phyloP scores from a whole-genome alignment of 2,888 invertebrate genomes.

The Oscheius sp. region DNA sequence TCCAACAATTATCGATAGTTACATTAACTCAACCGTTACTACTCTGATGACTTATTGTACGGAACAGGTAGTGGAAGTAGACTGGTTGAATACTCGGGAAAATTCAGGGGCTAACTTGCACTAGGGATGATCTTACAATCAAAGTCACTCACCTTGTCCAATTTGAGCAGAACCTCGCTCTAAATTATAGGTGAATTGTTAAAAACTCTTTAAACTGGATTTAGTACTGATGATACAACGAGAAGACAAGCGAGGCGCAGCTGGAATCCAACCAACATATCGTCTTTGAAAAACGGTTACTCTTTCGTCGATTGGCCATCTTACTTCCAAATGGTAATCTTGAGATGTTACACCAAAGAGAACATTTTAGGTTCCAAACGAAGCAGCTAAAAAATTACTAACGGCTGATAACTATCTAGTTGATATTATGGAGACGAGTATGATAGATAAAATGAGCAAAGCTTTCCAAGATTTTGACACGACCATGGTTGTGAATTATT shows the following conservation, averaged over 20 bases:
- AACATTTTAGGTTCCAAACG: slow-evolving; percentile 1
- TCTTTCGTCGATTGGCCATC: slow-evolving; percentile 40
- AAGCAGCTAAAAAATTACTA: not conserved
- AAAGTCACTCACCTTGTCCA: slow-evolving; percentile 32
- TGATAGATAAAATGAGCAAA: slow-evolving; percentile 12
- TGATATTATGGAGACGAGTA: slow-evolving; percentile 13
- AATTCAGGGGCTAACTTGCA: not conserved
- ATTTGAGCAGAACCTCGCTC: slow-evolving; percentile 42
- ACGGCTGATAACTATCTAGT: not conserved
- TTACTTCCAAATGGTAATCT: slow-evolving; percentile 15
- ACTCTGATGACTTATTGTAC: not conserved
- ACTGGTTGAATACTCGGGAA: not conserved
- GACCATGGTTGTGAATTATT: slow-evolving; percentile 41
- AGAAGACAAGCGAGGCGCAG: slow-evolving; percentile 54
- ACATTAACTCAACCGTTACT: slow-evolving; percentile 4
- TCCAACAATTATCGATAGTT: slow-evolving; percentile 36
- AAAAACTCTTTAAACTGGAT: not conserved
- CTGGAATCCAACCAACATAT: slow-evolving; percentile 50
- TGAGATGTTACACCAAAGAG: not conserved
- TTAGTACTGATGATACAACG: slow-evolving; percentile 53
- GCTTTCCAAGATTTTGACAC: slow-evolving; percentile 23
- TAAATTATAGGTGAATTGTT: slow-evolving; percentile 34
- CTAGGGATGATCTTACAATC: not conserved
- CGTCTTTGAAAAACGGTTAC: slow-evolving; percentile 25
- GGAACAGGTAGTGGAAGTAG: slow-evolving; percentile 4